phyloP scores from a whole-genome alignment of 2,888 invertebrate species.

The Heteromyza rotundicornis region DNA sequence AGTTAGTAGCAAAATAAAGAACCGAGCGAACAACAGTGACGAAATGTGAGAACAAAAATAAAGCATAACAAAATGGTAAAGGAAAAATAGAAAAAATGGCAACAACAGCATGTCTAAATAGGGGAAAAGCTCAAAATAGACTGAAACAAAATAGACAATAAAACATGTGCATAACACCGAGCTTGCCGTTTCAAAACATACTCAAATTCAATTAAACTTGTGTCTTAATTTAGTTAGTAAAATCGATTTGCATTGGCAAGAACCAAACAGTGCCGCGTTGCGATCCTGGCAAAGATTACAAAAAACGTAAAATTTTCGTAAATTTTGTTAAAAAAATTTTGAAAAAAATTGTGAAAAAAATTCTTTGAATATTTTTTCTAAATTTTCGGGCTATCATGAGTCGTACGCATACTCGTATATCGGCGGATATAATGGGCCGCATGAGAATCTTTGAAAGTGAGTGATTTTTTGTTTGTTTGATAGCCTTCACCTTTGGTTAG shows the following conservation, averaged over 20 bases:
- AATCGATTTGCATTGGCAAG: constrained; percentile 28
- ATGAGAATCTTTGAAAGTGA: constrained; percentile 57
- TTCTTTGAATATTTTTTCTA: not conserved
- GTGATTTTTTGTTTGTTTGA: constrained; percentile 32
- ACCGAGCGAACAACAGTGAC: not conserved
- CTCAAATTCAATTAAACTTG: constrained; percentile 31
- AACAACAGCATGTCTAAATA: constrained; percentile 1
- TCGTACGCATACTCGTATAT: constrained; percentile 48
- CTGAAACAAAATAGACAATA: too few species aligned
- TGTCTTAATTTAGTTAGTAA: constrained; percentile 31
- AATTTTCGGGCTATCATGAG: constrained; percentile 39
- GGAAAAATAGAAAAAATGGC: constrained; percentile 10
- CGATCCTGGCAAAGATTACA: constrained; percentile 9
- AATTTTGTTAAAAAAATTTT: not conserved
- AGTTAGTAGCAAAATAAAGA: not conserved
- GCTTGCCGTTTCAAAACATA: constrained; percentile 6
- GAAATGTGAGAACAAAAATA: not conserved
- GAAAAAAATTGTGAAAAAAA: too few species aligned
- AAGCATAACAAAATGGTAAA: not conserved
- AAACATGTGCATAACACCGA: constrained; percentile 16
- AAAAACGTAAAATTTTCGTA: not conserved
- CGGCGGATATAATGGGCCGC: constrained; percentile 51
- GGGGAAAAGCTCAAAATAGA: constrained; percentile 11
- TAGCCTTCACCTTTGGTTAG: too few species aligned
- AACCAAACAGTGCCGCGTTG: not conserved